Conservation (phyloP, 2,113 vertebrate species). For the Tragelaphus imberbis region DNA sequence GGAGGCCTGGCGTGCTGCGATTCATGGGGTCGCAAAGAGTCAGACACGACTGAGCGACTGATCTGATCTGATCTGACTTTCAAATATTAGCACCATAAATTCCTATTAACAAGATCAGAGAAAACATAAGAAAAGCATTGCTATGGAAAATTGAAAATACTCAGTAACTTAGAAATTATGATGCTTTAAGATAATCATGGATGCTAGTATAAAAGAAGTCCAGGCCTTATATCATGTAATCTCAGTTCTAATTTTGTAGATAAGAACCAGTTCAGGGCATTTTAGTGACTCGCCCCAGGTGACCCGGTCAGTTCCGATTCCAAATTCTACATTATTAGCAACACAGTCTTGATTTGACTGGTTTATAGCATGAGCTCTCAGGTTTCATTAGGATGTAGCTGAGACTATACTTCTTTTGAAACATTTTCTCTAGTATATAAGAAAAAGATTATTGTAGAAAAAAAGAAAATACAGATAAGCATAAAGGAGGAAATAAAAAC, state of each 20-base stretch:
- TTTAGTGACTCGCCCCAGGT: neutral
- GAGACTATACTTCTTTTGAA: neutral
- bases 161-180: neutral
- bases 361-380: neutral
- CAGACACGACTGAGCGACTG: too few relatives aligned
- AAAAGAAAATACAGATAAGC: neutral
- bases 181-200: neutral
- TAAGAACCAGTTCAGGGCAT: neutral
- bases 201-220: neutral
- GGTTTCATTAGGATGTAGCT: constrained; percentile 11
- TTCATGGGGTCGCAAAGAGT: too few relatives aligned
- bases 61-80: neutral
- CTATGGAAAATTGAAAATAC: constrained; percentile 4
- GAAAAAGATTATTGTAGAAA: neutral
- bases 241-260: neutral
- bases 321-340: neutral
- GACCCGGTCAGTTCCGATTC: neutral
- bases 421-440: neutral
- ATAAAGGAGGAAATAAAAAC: neutral
- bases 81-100: constrained; percentile 8
- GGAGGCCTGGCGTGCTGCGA: too few relatives aligned
- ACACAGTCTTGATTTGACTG: neutral
- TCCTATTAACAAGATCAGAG: neutral
- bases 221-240: neutral
- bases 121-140: neutral